Evolutionary conservation across 1,140 invertebrate genomes (phyloP).

Genomic region (Dreissena rostriformis): DNA sequence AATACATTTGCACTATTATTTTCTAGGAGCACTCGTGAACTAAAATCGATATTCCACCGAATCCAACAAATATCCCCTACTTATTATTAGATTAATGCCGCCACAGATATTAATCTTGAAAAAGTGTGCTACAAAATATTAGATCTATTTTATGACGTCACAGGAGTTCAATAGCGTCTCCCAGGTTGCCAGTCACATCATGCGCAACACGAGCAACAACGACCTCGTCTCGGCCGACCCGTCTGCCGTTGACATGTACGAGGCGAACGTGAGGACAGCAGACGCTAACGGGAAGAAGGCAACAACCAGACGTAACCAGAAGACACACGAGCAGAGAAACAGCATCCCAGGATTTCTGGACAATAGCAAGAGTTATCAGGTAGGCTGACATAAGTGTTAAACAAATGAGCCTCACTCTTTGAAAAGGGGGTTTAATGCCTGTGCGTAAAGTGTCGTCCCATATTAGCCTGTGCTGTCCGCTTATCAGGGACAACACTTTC

Average conservation of each 20-base stretch:
- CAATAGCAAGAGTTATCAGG: constrained; percentile 53
- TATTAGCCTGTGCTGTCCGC: no score
- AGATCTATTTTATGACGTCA: not conserved
- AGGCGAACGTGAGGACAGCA: constrained; percentile 20
- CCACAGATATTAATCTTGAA: no score
- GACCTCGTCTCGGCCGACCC: constrained; percentile 15
- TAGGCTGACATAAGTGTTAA: constrained; percentile 5
- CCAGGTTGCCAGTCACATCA: constrained; percentile 22
- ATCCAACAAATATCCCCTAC: no score
- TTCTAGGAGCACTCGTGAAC: no score
- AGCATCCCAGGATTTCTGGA: constrained; percentile 45
- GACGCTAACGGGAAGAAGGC: not conserved
- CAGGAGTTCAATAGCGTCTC: constrained; percentile 31
- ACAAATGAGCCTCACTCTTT: no score
- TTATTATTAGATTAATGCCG: no score
- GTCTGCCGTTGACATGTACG: constrained; percentile 59
- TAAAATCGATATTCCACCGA: no score
- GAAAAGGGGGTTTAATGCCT: no score
- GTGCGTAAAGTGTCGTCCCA: no score
- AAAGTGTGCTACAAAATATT: not conserved
- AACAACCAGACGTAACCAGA: constrained; percentile 6
- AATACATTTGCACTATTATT: no score
- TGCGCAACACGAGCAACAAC: constrained; percentile 4
- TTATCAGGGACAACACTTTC: no score
- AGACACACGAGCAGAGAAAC: constrained; percentile 50